These are phyloP conservation scores for Zonotrichia leucophrys DNA, from an alignment of 2,113 vertebrate species.

Conservation along the genomic window DNA sequence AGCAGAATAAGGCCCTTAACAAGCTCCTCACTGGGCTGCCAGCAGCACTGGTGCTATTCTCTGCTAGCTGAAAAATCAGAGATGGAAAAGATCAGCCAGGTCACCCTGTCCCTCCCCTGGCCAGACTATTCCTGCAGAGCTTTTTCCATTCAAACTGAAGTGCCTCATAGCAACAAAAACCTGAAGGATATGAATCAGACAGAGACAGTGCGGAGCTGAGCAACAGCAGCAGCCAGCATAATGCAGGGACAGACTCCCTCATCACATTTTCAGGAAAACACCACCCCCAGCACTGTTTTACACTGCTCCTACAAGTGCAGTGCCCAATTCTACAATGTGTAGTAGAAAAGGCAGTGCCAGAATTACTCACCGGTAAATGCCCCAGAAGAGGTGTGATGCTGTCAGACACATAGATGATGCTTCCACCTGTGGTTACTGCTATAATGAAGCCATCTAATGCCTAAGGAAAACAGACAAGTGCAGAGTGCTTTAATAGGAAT, in stretches of 20 bases:
- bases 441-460: constrained; percentile 84
- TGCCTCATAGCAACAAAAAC: constrained; percentile 47
- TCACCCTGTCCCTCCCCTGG: neutral
- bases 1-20: neutral
- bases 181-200: neutral
- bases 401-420: constrained; percentile 83
- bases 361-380: constrained; percentile 79
- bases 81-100: constrained; percentile 21
- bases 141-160: neutral
- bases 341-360: neutral
- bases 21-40: neutral
- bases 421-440: constrained; percentile 80
- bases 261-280: neutral
- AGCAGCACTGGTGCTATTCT: neutral
- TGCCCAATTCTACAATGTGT: rapidly evolving
- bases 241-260: neutral
- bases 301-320: neutral
- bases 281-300: neutral
- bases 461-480: constrained; percentile 46
- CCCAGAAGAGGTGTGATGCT: constrained; percentile 83
- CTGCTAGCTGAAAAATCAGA: constrained; percentile 13
- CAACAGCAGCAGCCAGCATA: neutral
- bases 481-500: neutral
- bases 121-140: neutral
- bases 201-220: neutral